Evolutionary conservation across 1,140 invertebrate species (phyloP).

Genomic region (Adelges cooleyi): DNA sequence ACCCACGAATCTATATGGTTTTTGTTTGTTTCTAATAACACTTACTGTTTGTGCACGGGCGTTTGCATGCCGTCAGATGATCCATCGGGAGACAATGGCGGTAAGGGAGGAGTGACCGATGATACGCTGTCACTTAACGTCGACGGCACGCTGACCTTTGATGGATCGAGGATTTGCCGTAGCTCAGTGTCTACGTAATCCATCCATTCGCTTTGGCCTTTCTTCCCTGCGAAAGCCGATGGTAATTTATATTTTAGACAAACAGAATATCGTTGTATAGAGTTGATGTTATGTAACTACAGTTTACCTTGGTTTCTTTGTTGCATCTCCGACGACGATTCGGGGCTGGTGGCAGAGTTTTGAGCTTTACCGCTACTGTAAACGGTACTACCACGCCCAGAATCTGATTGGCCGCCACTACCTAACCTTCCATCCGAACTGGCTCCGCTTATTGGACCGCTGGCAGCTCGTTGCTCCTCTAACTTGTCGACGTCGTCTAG

Average conservation of each 20-base stretch:
- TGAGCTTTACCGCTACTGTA: constrained; percentile 51
- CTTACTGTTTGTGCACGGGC: constrained; percentile 40
- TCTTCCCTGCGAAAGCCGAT: constrained; percentile 42
- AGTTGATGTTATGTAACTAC: too few species aligned
- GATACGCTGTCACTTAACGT: constrained; percentile 52
- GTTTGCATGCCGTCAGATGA: constrained; percentile 38
- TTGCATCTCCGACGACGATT: constrained; percentile 32
- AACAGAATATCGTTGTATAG: neutral
- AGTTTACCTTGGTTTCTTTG: constrained; percentile 30
- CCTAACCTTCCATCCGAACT: constrained; percentile 52
- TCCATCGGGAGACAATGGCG: constrained; percentile 46
- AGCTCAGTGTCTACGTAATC: constrained; percentile 70
- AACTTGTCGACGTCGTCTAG: constrained; percentile 30
- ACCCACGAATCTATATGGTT: neutral
- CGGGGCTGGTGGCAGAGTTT: constrained; percentile 30
- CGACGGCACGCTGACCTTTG: constrained; percentile 45
- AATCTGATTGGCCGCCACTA: constrained; percentile 43
- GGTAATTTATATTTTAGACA: neutral
- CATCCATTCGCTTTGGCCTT: constrained; percentile 66
- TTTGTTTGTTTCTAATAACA: neutral
- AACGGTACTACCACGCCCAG: constrained; percentile 59
- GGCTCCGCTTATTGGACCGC: constrained; percentile 29
- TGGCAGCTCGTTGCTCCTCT: constrained; percentile 12
- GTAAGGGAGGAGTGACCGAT: constrained; percentile 61
- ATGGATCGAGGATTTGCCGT: constrained; percentile 59